These are phyloP conservation scores for Coelopa pilipes DNA, from an alignment of 2,888 invertebrate genomes.

Conservation along the genomic window DNA sequence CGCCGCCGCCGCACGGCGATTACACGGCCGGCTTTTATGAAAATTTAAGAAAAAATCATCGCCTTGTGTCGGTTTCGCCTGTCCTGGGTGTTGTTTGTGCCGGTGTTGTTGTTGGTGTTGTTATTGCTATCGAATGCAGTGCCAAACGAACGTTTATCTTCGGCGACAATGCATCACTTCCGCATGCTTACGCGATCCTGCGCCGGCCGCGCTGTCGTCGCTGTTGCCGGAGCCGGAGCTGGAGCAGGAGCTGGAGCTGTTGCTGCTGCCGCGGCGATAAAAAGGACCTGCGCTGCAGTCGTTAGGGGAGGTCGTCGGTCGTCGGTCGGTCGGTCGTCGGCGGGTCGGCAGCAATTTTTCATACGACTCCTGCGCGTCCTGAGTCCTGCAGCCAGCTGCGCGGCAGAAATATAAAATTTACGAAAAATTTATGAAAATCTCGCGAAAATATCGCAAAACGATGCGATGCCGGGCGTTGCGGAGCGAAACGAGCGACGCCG, in stretches of 20 bases:
- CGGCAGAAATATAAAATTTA: constrained; percentile 39
- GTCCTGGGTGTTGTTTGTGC: constrained; percentile 22
- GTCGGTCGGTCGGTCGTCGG: not conserved
- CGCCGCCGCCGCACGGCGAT: too few species aligned
- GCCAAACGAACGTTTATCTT: constrained; percentile 35
- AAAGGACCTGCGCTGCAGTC: constrained; percentile 8
- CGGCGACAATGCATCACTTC: constrained; percentile 41
- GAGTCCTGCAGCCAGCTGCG: constrained; percentile 31
- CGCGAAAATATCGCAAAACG: constrained; percentile 36
- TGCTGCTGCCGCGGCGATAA: constrained; percentile 25
- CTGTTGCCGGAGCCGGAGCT: constrained; percentile 35
- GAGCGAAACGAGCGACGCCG: too few species aligned
- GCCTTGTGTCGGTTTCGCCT: not conserved
- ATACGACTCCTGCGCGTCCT: constrained; percentile 2
- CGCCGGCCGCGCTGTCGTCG: constrained; percentile 22
- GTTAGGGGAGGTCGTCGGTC: not conserved
- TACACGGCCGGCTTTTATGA: not conserved
- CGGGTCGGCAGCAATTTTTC: constrained; percentile 5
- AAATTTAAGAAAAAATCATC: constrained; percentile 23
- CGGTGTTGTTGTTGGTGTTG: constrained; percentile 11
- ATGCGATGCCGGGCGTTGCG: not conserved
- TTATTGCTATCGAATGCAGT: constrained; percentile 27
- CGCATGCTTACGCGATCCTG: constrained; percentile 21
- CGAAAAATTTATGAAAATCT: constrained; percentile 39
- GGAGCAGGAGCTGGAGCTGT: constrained; percentile 1